A percentile compares a stretch with the other conserved stretches of the same genome.
Conservation (phyloP, 2,113 vertebrate genomes). For the Eonycteris spelaea region DNA sequence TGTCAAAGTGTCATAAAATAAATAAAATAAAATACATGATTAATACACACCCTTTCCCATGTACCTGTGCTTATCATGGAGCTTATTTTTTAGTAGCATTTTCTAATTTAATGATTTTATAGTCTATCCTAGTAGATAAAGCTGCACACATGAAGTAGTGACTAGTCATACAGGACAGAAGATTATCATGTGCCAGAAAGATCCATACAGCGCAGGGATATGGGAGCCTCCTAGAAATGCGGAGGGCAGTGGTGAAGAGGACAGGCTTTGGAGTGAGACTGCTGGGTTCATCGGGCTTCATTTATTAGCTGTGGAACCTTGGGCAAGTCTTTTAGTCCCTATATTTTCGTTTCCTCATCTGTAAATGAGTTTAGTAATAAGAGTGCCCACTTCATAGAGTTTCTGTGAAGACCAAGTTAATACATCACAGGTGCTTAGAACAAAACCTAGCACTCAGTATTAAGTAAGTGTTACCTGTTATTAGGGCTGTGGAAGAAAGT, state of each 20-base stretch:
- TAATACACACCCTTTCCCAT: neutral
- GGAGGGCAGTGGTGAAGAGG: neutral
- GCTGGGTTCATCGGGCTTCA: neutral
- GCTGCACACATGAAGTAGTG: neutral
- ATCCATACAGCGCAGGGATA: neutral
- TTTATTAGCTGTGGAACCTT: neutral
- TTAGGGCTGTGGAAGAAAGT: neutral
- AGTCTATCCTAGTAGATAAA: neutral
- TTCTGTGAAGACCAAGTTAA: neutral
- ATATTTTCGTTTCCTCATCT: neutral
- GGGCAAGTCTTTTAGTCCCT: neutral
- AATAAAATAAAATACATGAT: neutral
- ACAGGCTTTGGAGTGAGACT: neutral
- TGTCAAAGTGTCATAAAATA: neutral
- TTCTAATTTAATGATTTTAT: neutral
- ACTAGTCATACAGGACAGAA: neutral
- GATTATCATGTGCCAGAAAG: neutral
- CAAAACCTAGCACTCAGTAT: neutral
- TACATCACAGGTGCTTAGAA: neutral
- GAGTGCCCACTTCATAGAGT: neutral
- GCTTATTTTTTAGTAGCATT: neutral
- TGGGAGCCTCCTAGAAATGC: neutral
- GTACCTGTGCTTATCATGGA: neutral
- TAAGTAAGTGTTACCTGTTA: neutral
- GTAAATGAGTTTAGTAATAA: neutral